Evolutionary conservation across 2,113 vertebrate species (phyloP).

Genomic region (Phalacrocorax brasilianus): DNA sequence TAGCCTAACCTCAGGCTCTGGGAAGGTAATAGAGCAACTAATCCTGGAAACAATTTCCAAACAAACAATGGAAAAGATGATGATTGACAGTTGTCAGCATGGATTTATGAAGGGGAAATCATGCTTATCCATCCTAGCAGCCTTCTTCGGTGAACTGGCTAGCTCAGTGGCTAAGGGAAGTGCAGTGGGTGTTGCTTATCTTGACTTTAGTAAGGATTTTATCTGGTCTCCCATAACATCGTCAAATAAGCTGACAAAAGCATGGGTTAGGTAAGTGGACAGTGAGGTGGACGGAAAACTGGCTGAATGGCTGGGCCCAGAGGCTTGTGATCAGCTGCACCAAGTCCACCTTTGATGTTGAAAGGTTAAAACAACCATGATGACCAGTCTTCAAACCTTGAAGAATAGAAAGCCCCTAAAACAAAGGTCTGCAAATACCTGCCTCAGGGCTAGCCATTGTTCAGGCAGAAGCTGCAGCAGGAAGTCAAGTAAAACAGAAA

Average conservation of each 20-base stretch:
- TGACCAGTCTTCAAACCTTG: too few relatives aligned
- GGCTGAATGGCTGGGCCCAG: background rate
- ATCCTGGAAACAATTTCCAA: background rate
- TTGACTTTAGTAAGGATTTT: background rate
- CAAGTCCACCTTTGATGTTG: background rate
- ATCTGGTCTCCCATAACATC: background rate
- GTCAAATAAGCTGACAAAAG: background rate
- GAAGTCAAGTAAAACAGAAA: too few relatives aligned
- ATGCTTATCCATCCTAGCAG: background rate
- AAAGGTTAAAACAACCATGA: too few relatives aligned
- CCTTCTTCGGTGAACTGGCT: background rate
- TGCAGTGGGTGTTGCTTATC: background rate
- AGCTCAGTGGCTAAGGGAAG: background rate
- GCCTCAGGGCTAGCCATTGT: too few relatives aligned
- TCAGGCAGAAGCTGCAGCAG: too few relatives aligned
- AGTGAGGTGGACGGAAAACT: background rate
- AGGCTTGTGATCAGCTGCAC: background rate
- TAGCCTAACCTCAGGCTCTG: background rate
- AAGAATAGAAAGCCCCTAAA: too few relatives aligned
- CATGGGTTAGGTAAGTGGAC: background rate
- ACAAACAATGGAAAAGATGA: background rate
- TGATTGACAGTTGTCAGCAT: background rate
- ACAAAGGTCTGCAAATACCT: too few relatives aligned
- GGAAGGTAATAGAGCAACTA: background rate
- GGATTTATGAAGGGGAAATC: background rate